phyloP scores from a whole-genome alignment of 2,797 vertebrate species.

The Meda fulgida region DNA sequence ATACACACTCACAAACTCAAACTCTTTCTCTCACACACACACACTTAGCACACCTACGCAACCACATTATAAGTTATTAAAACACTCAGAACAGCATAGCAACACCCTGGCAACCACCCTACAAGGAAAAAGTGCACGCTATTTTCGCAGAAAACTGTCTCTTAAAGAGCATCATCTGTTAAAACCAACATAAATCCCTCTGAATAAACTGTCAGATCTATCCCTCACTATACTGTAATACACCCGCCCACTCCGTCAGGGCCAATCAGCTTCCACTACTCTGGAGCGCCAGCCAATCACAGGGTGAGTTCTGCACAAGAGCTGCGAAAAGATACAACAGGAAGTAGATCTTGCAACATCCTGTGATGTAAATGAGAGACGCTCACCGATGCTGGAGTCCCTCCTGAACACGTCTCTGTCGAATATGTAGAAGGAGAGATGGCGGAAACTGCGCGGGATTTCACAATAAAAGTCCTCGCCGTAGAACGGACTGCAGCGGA shows the following conservation, averaged over 20 bases:
- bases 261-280: background rate
- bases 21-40: too few species aligned
- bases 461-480: slow-evolving; percentile 99
- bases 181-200: too few species aligned
- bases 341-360: background rate
- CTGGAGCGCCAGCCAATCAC: background rate
- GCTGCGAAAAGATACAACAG: background rate
- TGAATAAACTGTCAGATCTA: too few species aligned
- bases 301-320: background rate
- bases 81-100: too few species aligned
- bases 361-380: background rate
- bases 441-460: slow-evolving; percentile 96
- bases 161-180: too few species aligned
- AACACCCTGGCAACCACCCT: too few species aligned
- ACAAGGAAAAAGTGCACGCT: too few species aligned
- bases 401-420: slow-evolving; percentile 99
- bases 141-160: too few species aligned
- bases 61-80: too few species aligned
- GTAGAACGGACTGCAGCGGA: slow-evolving; percentile 89
- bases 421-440: slow-evolving; percentile 98
- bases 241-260: background rate
- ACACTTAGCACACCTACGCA: too few species aligned
- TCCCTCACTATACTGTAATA: too few species aligned
- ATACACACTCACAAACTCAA: too few species aligned
- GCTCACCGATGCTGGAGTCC: slow-evolving; percentile 97